These are phyloP conservation scores for Epizoanthus illoricatus DNA, from an alignment of 92 coral and sea anemone species.

Conservation along the genomic window DNA sequence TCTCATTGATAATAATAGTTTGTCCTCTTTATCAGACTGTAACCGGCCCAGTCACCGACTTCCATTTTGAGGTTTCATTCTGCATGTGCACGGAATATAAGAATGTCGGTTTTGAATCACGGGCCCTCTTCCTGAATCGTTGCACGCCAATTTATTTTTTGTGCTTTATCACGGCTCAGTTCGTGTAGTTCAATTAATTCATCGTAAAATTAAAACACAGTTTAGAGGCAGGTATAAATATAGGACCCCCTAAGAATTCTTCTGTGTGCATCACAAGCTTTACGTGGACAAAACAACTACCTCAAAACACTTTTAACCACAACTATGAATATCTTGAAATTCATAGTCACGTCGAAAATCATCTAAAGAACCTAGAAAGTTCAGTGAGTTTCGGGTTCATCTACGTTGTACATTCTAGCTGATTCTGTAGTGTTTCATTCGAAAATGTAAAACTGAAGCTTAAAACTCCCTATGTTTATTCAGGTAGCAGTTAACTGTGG, in stretches of 20 bases:
- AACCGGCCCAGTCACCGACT: no score
- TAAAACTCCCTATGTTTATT: no score
- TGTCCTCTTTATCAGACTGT: no score
- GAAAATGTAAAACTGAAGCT: no score
- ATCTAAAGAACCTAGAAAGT: no score
- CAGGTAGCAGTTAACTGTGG: neutral
- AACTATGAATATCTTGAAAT: no score
- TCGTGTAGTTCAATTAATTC: slow-evolving; percentile 1
- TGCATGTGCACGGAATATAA: neutral
- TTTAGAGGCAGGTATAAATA: neutral
- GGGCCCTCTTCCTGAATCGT: neutral
- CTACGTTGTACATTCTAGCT: no score
- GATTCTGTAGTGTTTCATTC: no score
- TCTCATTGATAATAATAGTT: no score
- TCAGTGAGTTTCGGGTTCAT: no score
- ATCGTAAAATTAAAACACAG: neutral
- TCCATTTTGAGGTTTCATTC: no score
- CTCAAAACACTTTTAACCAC: neutral
- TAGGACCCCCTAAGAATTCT: neutral
- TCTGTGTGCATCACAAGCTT: neutral
- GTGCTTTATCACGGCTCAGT: neutral
- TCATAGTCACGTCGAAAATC: no score
- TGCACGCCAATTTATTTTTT: neutral
- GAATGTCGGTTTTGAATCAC: neutral
- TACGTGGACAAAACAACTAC: neutral